Evolutionary conservation across 1,140 invertebrate genomes (phyloP), one percentile per base, ranked within the genome.

Genomic region (Andrena cerasifolii): DNA sequence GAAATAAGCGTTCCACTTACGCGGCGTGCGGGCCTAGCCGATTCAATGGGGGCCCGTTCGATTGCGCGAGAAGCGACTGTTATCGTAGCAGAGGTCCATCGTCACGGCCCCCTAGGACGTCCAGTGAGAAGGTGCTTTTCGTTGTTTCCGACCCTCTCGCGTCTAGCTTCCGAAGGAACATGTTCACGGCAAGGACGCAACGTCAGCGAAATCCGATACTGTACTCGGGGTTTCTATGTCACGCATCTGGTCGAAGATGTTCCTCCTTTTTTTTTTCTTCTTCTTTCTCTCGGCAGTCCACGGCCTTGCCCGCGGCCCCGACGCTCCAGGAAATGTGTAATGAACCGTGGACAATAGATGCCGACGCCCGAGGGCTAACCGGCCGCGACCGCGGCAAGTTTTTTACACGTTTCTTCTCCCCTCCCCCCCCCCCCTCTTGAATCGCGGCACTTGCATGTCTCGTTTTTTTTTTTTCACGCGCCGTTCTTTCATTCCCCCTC

Each of bases 131-230:
- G n/a, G n/a, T n/a, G n/a, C n/a, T n/a, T n/a, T n/a, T n/a, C 49
- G 54, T 54, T 31, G 36, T 40, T 59, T 56, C 54, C 54, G 47
- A 72, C 31, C 53, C 16, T 43, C 31, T 43, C 63, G 21, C 53
- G 68, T 61, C 18, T 61, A 7, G 18, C 24, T 7, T n/a, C 2
- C 1, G 47, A 7, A 6, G 8, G 10, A 40, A 61, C 10, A 59
- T 68, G 62, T n/a, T n/a, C 40, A 26, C 73, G 72, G 65, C 51
- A 53, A 83, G 63, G 68, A 72, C 58, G 77, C 45, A 12, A 53
- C 66, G 63, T 43, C 40, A 40, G 59, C 61, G 79, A 85, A 85
- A 84, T 82, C 51, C 33, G 83, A 84, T 82, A 73, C 65, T 75
- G 82, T 82, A 73, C 65, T 75, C 54, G 24, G 53, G 47, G 72